Evolutionary conservation across 2,797 vertebrate species (phyloP).

Genomic region (Peromyscus attwateri): DNA sequence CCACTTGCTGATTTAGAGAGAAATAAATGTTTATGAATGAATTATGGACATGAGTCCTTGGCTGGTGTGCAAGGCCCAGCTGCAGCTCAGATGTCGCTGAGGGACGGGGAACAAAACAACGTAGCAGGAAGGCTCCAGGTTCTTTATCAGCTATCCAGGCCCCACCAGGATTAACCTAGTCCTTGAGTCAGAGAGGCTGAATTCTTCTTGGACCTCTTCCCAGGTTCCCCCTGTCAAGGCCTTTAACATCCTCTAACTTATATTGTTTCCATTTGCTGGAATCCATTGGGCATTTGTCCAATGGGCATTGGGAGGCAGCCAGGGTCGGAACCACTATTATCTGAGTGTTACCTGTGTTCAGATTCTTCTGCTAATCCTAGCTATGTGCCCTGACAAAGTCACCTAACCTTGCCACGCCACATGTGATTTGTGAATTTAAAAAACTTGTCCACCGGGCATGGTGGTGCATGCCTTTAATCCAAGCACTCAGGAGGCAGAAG

Average conservation of each 20-base stretch:
- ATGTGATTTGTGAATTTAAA: not conserved
- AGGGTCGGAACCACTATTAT: no score
- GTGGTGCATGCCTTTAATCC: not conserved
- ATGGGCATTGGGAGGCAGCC: not conserved
- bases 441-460: not conserved
- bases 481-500: not conserved
- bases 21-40: constrained; percentile 68
- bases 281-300: no score
- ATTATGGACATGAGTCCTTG: not conserved
- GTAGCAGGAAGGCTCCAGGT: not conserved
- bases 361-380: not conserved
- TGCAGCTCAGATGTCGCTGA: constrained; percentile 56
- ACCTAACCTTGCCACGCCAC: not conserved
- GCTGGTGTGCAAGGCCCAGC: not conserved
- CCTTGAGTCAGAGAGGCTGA: accelerated
- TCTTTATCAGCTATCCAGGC: not conserved
- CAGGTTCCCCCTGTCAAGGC: not conserved
- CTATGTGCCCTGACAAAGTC: not conserved
- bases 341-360: not conserved
- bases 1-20: constrained; percentile 57
- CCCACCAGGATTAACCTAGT: no score
- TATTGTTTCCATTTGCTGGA: not conserved
- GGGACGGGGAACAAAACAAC: not conserved
- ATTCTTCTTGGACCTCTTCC: not conserved
- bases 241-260: not conserved